Percentiles rank a stretch among this genome's conserved stretches.
Evolutionary conservation across 2,888 invertebrate species (phyloP).

Genomic region (Xestia xanthographa): DNA sequence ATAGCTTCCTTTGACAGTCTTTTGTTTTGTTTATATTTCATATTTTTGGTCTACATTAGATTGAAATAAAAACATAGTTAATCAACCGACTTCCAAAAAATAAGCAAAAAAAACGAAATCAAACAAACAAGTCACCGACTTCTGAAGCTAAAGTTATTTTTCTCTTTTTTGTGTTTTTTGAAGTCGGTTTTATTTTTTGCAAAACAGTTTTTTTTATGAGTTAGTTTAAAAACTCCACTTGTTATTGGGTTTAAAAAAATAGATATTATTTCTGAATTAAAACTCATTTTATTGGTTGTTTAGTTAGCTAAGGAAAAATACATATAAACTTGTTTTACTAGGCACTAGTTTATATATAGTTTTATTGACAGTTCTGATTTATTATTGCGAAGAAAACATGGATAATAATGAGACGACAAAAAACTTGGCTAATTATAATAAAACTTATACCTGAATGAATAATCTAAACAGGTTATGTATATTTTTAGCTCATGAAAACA

Average conservation of each 20-base stretch:
- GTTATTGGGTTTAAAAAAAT: not conserved
- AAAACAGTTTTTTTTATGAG: too few relatives aligned
- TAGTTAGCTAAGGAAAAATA: constrained; percentile 12
- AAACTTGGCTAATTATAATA: not conserved
- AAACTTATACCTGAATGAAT: not conserved
- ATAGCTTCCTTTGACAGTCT: constrained; percentile 17
- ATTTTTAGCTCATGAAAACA: not conserved
- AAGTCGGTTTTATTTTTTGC: too few relatives aligned
- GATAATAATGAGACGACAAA: not conserved
- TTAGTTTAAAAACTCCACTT: not conserved
- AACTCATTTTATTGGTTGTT: constrained; percentile 3
- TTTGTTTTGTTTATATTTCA: not conserved
- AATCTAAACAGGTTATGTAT: not conserved
- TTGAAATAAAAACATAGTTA: not conserved
- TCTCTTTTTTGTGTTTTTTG: too few relatives aligned
- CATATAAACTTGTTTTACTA: constrained; percentile 4
- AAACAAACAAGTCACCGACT: too few relatives aligned
- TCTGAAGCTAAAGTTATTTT: too few relatives aligned
- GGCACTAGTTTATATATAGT: constrained; percentile 3
- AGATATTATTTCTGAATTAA: not conserved
- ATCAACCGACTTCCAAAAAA: too few relatives aligned
- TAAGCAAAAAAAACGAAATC: too few relatives aligned
- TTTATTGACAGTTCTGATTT: constrained; percentile 20
- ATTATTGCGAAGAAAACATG: constrained; percentile 26
- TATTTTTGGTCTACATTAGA: not conserved